Conservation (phyloP, 2,888 invertebrate genomes). For the Piscicola geometra region DNA sequence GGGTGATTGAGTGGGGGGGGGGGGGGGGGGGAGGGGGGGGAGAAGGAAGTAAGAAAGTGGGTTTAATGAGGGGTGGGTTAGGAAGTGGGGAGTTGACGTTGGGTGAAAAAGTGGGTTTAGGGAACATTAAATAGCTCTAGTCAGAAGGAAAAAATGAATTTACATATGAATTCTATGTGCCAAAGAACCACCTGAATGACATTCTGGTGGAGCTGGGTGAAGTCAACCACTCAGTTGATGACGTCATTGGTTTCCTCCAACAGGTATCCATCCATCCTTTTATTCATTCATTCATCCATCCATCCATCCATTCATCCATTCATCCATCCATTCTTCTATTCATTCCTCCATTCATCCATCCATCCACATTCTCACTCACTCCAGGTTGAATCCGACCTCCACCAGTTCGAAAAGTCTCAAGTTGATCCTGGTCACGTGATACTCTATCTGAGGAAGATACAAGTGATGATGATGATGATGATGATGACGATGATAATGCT, state of each 20-base stretch:
- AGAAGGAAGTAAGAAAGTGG: background rate
- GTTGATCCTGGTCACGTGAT: constrained; percentile 55
- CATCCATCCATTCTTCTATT: background rate
- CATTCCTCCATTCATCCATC: background rate
- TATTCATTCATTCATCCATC: background rate
- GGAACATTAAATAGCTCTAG: too few species aligned
- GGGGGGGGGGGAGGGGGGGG: background rate
- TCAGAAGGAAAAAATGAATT: too few species aligned
- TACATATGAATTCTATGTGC: too few species aligned
- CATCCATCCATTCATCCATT: background rate
- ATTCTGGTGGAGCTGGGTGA: constrained; percentile 53
- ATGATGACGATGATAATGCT: background rate
- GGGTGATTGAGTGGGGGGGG: background rate
- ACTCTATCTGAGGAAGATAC: constrained; percentile 53
- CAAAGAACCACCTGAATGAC: constrained; percentile 50
- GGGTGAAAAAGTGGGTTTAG: too few species aligned
- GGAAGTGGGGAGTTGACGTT: background rate
- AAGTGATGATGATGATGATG: constrained; percentile 45
- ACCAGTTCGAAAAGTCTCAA: constrained; percentile 47
- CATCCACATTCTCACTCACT: background rate
- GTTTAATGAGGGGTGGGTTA: background rate
- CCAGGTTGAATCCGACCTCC: constrained; percentile 48
- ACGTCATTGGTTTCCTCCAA: constrained; percentile 50
- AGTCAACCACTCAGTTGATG: constrained; percentile 52
- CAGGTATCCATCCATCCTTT: constrained; percentile 36